These are phyloP conservation scores for Thyatira batis DNA, from an alignment of 2,888 invertebrate species.

Conservation along the genomic window DNA sequence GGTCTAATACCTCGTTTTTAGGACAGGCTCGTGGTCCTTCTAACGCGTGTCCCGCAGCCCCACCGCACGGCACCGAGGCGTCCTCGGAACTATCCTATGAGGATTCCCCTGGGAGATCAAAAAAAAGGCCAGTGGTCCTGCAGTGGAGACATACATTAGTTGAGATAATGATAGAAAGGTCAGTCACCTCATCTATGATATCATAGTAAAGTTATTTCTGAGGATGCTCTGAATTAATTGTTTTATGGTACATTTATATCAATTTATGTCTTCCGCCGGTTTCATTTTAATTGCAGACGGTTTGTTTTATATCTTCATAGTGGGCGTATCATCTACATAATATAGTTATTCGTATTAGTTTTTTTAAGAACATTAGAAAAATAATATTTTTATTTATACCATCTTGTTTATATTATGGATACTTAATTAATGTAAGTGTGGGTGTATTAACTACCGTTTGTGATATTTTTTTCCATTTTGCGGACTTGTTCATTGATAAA, in stretches of 20 bases:
- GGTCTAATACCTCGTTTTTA: no score
- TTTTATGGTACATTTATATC: background rate
- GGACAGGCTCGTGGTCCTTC: no score
- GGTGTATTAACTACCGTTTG: no score
- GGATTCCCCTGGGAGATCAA: no score
- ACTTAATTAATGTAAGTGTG: background rate
- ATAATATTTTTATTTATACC: background rate
- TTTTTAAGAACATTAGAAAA: background rate
- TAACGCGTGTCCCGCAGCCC: no score
- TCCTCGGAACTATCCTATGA: no score
- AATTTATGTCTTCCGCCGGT: background rate
- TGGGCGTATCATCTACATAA: background rate
- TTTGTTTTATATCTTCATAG: background rate
- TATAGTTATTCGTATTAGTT: background rate
- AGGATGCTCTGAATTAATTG: background rate
- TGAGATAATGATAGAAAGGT: no score
- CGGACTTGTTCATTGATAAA: no score
- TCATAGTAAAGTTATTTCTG: background rate
- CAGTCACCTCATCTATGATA: background rate
- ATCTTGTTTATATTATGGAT: background rate
- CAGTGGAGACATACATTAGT: no score
- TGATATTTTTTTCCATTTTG: no score
- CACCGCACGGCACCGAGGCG: no score
- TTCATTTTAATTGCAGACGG: background rate
- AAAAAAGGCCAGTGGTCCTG: no score